A percentile compares a stretch with the other conserved stretches of the same genome.
Evolutionary conservation across 2,797 vertebrate species (phyloP).

Genomic region (Cephalopachus bancanus): DNA sequence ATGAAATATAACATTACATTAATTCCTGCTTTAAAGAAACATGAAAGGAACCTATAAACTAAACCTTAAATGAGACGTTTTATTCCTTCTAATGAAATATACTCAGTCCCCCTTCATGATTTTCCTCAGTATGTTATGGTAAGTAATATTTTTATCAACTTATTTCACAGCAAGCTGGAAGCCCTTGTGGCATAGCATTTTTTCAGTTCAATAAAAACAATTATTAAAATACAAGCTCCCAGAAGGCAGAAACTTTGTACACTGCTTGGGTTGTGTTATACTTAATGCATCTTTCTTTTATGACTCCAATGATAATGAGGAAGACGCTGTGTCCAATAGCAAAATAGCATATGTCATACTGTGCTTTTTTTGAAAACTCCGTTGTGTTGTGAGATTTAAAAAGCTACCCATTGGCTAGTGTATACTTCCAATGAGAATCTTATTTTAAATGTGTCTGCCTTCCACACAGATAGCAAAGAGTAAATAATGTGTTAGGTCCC

Average conservation of each 20-base stretch:
- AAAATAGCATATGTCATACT: neutral
- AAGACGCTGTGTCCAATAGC: neutral
- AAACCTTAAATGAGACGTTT: neutral
- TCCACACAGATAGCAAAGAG: neutral
- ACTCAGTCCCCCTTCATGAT: neutral
- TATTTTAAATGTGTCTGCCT: neutral
- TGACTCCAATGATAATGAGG: neutral
- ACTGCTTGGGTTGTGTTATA: neutral
- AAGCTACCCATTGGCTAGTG: neutral
- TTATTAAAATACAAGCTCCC: constrained; percentile 19
- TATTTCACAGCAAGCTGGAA: neutral
- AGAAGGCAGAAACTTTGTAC: neutral
- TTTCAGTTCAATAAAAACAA: constrained; percentile 10
- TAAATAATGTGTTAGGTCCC: neutral
- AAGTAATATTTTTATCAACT: neutral
- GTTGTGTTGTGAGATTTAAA: neutral
- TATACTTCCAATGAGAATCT: neutral
- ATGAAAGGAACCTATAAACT: neutral
- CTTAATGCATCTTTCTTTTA: neutral
- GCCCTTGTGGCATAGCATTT: neutral
- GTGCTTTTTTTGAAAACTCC: neutral
- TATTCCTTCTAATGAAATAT: neutral
- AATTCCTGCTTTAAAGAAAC: neutral
- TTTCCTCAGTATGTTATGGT: neutral
- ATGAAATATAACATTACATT: neutral